Evolutionary conservation across 2,797 vertebrate genomes (phyloP).

Genomic region (Phalloptychus januarius): DNA sequence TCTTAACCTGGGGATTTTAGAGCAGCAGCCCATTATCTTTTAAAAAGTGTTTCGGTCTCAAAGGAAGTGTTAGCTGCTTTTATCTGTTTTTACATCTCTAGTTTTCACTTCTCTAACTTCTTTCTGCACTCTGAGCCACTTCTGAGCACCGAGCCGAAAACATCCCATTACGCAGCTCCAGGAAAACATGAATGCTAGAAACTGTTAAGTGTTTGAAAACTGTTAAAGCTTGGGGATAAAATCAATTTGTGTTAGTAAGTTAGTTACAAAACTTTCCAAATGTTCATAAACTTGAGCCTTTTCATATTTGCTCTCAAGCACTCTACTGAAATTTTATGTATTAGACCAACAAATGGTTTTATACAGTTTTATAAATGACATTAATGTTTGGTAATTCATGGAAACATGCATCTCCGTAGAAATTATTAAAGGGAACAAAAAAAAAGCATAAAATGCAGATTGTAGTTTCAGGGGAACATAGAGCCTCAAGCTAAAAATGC

Average conservation of each 20-base stretch:
- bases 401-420: background rate
- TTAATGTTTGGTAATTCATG: background rate
- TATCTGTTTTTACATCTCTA: slow-evolving; percentile 20
- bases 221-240: background rate
- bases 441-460: background rate
- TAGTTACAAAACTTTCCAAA: background rate
- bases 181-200: background rate
- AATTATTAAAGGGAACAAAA: background rate
- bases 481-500: background rate
- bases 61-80: slow-evolving; percentile 36
- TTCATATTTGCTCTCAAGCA: background rate
- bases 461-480: background rate
- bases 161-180: slow-evolving; percentile 16
- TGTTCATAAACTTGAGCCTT: background rate
- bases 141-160: slow-evolving; percentile 28
- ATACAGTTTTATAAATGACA: background rate
- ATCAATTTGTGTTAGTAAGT: background rate
- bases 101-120: slow-evolving; percentile 29
- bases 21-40: slow-evolving; percentile 35
- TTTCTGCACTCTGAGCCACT: slow-evolving; percentile 3
- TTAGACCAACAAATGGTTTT: background rate
- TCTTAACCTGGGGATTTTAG: slow-evolving; percentile 22
- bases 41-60: slow-evolving; percentile 27
- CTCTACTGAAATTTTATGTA: background rate
- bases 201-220: background rate